Percentiles rank a stretch among this genome's conserved stretches.
These are phyloP conservation scores for Ceyx margarethae DNA, from an alignment of 2,113 vertebrate genomes.

Conservation along the genomic window DNA sequence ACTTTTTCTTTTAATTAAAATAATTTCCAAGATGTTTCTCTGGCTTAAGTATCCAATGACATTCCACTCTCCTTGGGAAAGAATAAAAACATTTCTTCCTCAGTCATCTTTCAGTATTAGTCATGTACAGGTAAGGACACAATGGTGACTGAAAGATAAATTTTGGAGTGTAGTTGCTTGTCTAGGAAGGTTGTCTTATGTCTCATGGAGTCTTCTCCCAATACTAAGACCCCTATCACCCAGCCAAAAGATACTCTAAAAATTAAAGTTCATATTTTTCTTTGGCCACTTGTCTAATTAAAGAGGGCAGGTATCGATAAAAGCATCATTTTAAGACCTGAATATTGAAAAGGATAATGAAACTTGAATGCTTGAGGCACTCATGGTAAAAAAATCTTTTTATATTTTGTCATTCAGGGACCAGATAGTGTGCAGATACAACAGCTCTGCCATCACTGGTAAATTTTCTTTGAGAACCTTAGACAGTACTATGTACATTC, in stretches of 20 bases:
- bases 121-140: accelerated
- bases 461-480: background rate
- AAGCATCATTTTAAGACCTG: background rate
- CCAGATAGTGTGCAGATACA: background rate
- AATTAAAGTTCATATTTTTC: background rate
- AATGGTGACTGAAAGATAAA: background rate
- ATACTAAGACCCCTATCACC: background rate
- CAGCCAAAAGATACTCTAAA: background rate
- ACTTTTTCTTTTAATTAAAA: slow-evolving; percentile 10
- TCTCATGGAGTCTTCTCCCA: background rate
- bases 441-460: background rate
- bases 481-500: background rate
- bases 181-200: background rate
- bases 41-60: background rate
- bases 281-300: background rate
- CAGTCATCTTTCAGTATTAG: background rate
- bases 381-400: background rate
- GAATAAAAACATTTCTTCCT: background rate
- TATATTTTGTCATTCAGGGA: background rate
- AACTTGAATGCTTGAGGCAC: background rate
- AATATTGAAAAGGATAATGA: background rate
- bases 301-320: background rate
- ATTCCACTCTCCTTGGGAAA: background rate
- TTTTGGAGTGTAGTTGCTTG: background rate
- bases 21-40: background rate